Evolutionary conservation across 2,888 invertebrate species (phyloP).

Genomic region (Megamerina dolium): DNA sequence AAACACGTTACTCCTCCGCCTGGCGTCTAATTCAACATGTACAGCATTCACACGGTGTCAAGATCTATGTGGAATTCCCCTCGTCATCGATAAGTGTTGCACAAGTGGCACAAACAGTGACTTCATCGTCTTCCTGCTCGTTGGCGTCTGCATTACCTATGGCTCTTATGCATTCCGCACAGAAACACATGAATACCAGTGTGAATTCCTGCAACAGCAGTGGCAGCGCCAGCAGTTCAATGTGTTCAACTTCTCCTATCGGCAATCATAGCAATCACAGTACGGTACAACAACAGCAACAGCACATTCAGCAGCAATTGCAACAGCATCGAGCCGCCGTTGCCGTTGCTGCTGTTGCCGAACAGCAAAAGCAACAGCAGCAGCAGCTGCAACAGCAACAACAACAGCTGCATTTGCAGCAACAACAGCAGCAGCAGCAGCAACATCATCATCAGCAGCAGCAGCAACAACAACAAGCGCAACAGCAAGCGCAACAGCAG

Average conservation of each 20-base stretch:
- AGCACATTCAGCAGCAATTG: conserved; percentile 26
- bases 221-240: conserved; percentile 19
- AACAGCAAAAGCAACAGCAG: conserved; percentile 48
- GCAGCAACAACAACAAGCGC: conserved; percentile 48
- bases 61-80: conserved; percentile 75
- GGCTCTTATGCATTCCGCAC: conserved; percentile 17
- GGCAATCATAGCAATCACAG: conserved; percentile 19
- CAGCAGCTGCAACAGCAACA: conserved; percentile 37
- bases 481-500: conserved; percentile 38
- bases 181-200: conserved; percentile 27
- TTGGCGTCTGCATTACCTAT: conserved; percentile 18
- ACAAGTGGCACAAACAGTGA: conserved; percentile 17
- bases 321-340: conserved; percentile 34
- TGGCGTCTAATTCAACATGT: conserved; percentile 94
- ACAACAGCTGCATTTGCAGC: conserved; percentile 43
- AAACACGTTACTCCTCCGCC: conserved; percentile 84
- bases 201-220: conserved; percentile 18
- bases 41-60: conserved; percentile 88
- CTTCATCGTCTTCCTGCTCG: conserved; percentile 16
- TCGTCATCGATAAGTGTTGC: conserved; percentile 30
- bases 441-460: conserved; percentile 29
- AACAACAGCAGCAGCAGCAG: conserved; percentile 43
- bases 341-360: conserved; percentile 52
- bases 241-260: conserved; percentile 26
- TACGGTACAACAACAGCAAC: conserved; percentile 26